Evolutionary conservation across 2,888 invertebrate species (phyloP).

Genomic region (Dascillus cervinus): DNA sequence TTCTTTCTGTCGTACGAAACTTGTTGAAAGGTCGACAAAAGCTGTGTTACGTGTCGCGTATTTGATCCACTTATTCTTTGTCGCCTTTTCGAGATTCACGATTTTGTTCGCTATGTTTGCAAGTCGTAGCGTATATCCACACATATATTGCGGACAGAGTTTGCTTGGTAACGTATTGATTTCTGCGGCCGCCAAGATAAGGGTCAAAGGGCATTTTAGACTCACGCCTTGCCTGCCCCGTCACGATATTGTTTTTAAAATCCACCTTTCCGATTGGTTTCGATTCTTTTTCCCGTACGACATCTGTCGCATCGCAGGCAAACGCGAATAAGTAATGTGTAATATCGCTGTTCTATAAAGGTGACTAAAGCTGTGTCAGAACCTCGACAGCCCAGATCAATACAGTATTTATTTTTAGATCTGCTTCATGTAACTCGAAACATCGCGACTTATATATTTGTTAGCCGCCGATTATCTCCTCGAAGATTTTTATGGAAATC

Average conservation of each 20-base stretch:
- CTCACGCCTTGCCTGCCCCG: slow-evolving; percentile 16
- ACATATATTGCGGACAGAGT: slow-evolving; percentile 27
- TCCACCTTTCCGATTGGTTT: no score
- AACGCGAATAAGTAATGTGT: no score
- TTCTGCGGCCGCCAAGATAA: slow-evolving; percentile 39
- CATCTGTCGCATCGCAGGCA: no score
- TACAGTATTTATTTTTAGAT: slow-evolving; percentile 27
- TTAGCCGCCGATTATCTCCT: no score
- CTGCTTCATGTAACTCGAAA: slow-evolving; percentile 21
- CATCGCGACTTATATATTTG: no score
- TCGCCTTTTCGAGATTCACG: slow-evolving; percentile 17
- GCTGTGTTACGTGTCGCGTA: slow-evolving; percentile 16
- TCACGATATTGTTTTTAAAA: no score
- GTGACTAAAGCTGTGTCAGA: slow-evolving; percentile 1
- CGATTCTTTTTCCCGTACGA: no score
- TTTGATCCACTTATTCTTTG: slow-evolving; percentile 20
- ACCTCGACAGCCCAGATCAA: slow-evolving; percentile 20
- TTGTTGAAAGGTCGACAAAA: slow-evolving; percentile 1
- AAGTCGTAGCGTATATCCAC: slow-evolving; percentile 27
- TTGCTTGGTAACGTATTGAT: slow-evolving; percentile 38
- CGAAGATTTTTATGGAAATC: no score
- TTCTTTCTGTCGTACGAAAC: slow-evolving; percentile 11
- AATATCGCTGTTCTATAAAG: no score
- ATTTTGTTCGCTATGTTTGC: slow-evolving; percentile 24
- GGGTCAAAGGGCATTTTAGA: slow-evolving; percentile 39